phyloP scores from a whole-genome alignment of 2,797 vertebrate species.

The Apodemus agrarius region DNA sequence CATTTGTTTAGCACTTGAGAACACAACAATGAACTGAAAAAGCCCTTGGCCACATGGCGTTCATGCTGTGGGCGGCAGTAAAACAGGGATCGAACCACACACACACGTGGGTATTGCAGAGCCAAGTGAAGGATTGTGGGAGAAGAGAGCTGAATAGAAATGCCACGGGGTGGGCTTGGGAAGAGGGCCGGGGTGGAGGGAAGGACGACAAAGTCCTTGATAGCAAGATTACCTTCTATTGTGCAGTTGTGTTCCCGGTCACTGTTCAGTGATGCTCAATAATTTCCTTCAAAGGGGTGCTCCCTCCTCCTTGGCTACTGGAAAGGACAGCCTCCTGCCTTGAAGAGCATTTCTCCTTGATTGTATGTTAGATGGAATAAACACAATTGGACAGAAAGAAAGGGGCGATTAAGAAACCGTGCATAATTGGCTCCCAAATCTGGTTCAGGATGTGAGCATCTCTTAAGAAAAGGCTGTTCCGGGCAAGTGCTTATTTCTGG shows the following conservation, averaged over 20 bases:
- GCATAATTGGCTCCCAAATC: slow-evolving; percentile 79
- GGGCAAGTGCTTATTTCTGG: slow-evolving; percentile 61
- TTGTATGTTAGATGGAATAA: slow-evolving; percentile 83
- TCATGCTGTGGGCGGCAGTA: neutral
- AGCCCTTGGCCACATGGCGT: neutral
- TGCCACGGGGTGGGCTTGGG: neutral
- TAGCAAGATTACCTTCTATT: neutral
- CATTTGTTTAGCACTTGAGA: slow-evolving; percentile 20
- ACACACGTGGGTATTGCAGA: fast-evolving
- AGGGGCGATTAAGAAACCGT: slow-evolving; percentile 83
- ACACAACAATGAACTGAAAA: neutral
- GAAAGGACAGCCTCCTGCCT: slow-evolving; percentile 74
- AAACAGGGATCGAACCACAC: neutral
- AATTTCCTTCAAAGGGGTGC: slow-evolving; percentile 67
- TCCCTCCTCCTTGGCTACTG: slow-evolving; percentile 77
- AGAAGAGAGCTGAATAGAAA: neutral
- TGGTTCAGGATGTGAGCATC: slow-evolving; percentile 49
- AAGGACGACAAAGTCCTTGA: neutral
- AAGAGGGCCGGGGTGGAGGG: neutral
- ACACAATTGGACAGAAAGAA: slow-evolving; percentile 81
- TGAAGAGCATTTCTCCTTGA: slow-evolving; percentile 79
- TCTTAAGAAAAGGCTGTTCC: slow-evolving; percentile 50
- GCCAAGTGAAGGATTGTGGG: neutral
- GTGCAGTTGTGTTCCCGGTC: slow-evolving; percentile 67
- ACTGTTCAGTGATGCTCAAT: slow-evolving; percentile 70